Evolutionary conservation across 2,888 invertebrate species (phyloP).

Genomic region (Morpho achilles): DNA sequence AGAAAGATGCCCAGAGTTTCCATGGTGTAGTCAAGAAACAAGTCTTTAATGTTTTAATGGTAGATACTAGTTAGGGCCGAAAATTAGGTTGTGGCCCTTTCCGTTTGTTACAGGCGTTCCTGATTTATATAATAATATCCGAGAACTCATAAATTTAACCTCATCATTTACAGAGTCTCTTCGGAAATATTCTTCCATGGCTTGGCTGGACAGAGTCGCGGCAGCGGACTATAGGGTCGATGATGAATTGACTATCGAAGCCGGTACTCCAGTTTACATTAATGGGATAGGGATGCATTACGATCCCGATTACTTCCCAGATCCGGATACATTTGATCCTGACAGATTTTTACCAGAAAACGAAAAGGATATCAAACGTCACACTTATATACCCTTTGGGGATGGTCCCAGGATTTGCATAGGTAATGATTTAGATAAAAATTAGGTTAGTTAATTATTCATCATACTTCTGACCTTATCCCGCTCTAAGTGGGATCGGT

Average conservation of each 20-base stretch:
- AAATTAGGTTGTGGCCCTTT: too few species aligned
- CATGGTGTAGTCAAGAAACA: too few species aligned
- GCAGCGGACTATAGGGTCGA: slow-evolving; percentile 30
- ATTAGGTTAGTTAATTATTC: not conserved
- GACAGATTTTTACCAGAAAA: slow-evolving; percentile 78
- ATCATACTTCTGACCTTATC: too few species aligned
- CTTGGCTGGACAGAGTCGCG: slow-evolving; percentile 34
- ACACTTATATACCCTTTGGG: slow-evolving; percentile 74
- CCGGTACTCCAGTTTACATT: slow-evolving; percentile 40
- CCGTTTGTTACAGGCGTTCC: too few species aligned
- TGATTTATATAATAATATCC: too few species aligned
- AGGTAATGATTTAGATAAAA: slow-evolving; percentile 43
- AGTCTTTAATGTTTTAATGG: too few species aligned
- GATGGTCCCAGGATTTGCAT: slow-evolving; percentile 80
- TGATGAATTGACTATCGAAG: slow-evolving; percentile 32
- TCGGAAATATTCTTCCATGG: slow-evolving; percentile 35
- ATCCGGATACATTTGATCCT: slow-evolving; percentile 75
- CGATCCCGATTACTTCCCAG: slow-evolving; percentile 69
- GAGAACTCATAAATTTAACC: too few species aligned
- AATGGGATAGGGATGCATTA: slow-evolving; percentile 43
- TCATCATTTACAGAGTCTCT: slow-evolving; percentile 30
- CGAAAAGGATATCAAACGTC: slow-evolving; percentile 48
- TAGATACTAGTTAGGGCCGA: too few species aligned
- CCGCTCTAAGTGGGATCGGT: too few species aligned
- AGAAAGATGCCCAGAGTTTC: too few species aligned